A percentile compares a stretch with the other conserved stretches of the same genome.
Evolutionary conservation across 2,888 invertebrate species (phyloP).

Genomic region (Merodon equestris): DNA sequence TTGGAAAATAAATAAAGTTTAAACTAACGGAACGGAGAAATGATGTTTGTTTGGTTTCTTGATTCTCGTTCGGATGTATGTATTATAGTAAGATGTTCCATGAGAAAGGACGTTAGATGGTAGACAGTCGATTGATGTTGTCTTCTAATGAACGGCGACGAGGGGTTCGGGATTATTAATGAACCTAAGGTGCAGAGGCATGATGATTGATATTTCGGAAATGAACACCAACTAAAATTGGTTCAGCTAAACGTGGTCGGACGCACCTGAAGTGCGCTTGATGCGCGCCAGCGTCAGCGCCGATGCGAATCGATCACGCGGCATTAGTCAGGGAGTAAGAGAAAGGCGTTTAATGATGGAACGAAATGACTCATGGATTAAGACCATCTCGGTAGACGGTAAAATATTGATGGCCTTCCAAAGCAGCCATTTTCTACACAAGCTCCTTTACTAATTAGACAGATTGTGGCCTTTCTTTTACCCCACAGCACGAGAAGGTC

Average conservation of each 20-base stretch:
- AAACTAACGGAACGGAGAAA: conserved; percentile 39
- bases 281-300: neutral
- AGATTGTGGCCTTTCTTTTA: conserved; percentile 47
- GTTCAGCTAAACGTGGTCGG: conserved; percentile 4
- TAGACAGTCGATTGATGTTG: conserved; percentile 56
- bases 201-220: conserved; percentile 64
- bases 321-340: conserved; percentile 6
- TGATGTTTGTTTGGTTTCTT: neutral
- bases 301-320: neutral
- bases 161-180: conserved; percentile 51
- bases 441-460: neutral
- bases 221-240: conserved; percentile 32
- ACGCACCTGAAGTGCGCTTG: neutral
- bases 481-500: conserved; percentile 45
- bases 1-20: conserved; percentile 33
- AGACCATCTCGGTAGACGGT: neutral
- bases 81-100: conserved; percentile 20
- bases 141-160: conserved; percentile 40
- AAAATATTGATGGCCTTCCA: neutral
- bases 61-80: neutral
- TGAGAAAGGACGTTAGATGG: conserved; percentile 56
- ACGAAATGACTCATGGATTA: neutral
- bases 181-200: conserved; percentile 51
- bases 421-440: no score
- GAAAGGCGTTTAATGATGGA: conserved; percentile 4